Evolutionary conservation across 2,797 vertebrate species (phyloP).

Genomic region (Adelosebastes latens): DNA sequence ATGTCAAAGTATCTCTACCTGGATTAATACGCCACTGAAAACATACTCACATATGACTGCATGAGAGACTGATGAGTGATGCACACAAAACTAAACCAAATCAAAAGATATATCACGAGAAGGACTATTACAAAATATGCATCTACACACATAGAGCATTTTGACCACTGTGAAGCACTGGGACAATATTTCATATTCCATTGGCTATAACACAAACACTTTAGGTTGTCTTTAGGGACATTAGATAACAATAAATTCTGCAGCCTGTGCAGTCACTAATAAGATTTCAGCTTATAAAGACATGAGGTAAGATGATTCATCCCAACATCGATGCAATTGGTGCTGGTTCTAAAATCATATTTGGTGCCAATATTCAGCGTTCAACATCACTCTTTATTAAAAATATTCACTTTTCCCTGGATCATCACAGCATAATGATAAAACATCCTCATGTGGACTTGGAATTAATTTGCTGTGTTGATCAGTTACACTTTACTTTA

Average conservation of each 20-base stretch:
- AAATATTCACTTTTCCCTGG: neutral
- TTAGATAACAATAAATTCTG: neutral
- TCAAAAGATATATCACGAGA: neutral
- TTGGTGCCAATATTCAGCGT: neutral
- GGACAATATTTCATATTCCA: neutral
- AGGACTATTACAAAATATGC: neutral
- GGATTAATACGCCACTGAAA: neutral
- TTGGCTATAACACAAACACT: neutral
- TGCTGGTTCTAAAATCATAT: neutral
- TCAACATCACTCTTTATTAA: neutral
- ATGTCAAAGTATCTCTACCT: neutral
- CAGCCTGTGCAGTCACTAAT: neutral
- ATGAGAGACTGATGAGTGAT: neutral
- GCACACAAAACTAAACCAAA: neutral
- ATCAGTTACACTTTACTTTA: neutral
- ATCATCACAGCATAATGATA: neutral
- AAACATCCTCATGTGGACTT: neutral
- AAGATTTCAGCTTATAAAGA: neutral
- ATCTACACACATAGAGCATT: neutral
- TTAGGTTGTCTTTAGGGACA: constrained; percentile 2
- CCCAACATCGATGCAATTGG: neutral
- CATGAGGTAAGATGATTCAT: neutral
- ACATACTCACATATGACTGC: neutral
- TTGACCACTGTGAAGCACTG: neutral
- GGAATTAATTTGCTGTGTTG: neutral